Base-by-base conservation (phyloP, 2,888 invertebrate genomes). In the Operophtera brumata region DNA sequence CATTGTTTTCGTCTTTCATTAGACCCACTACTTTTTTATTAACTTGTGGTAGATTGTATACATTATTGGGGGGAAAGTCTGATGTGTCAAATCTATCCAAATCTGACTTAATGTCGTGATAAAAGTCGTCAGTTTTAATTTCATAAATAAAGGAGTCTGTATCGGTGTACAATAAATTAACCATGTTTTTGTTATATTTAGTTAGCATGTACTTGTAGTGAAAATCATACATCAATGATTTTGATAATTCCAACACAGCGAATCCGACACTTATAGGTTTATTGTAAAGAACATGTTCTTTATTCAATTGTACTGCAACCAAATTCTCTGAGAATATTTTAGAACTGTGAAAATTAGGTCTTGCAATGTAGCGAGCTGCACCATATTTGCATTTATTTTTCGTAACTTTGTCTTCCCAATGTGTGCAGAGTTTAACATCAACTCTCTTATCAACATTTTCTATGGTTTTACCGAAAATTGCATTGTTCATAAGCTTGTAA, bases 401-500 rank as follows among this genome's bases (percentile, higher is more conserved):
- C 11, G 6, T 20, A 2, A n/a, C n/a, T n/a, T 20, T 20, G 20
- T 39, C 39, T 6, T 9, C 20, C 39, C 39, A 39, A n/a, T 39
- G 1, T 11, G 39, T 39, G 10, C 20, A 20, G 6, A 39, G 20
- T 11, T 39, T 39, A 20, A 39, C 14, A 3, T 39, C 39, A 20
- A 39, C 25, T 39, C 25, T 6, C 39, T 39, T 39, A 20, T 26
- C 35, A 35, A 46, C 32, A 28, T 61, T 57, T 40, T 45, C 44
- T 7, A 61, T 61, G 3, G 59, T 56, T 47, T 64, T 57, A 0
- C 61, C 61, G 37, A 43, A 59, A 34, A 64, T 32, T 6, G 39
- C 42, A 30, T 61, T 64, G 34, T 57, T 63, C 45, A 58, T 61
- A 41, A 47, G 34, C 43, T 60, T 64, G 32, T 20, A 56, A 44